Conservation (phyloP, 2,113 vertebrate species). For the Microtus oregoni region DNA sequence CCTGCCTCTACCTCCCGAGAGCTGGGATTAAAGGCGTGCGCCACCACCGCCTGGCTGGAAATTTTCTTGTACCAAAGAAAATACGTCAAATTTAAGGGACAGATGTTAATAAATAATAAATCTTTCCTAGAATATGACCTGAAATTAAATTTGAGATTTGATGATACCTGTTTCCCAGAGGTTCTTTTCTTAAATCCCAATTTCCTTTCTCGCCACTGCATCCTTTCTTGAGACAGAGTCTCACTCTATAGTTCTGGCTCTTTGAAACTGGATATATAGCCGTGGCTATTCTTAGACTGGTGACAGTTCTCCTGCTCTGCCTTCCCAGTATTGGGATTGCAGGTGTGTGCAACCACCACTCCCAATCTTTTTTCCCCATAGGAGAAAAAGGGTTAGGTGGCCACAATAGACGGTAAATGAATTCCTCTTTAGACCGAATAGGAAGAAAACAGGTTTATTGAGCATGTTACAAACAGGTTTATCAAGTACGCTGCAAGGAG, state of each 20-base stretch:
- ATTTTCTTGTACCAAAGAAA: constrained; percentile 13
- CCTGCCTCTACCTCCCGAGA: too few species aligned
- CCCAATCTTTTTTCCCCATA: neutral
- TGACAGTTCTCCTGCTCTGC: neutral
- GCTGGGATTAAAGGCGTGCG: too few species aligned
- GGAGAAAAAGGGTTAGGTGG: neutral
- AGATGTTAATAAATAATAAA: neutral
- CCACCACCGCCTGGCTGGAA: too few species aligned
- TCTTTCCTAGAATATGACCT: neutral
- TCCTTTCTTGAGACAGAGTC: neutral
- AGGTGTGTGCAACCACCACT: neutral
- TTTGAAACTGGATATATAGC: neutral
- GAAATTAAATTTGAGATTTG: constrained; percentile 9
- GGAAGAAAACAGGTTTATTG: neutral
- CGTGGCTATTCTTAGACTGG: neutral
- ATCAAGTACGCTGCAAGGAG: neutral
- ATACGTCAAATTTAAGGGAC: neutral
- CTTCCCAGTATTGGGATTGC: neutral
- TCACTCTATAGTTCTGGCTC: neutral
- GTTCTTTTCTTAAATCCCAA: constrained; percentile 2
- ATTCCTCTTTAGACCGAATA: neutral
- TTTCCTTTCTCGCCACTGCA: neutral
- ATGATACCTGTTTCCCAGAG: constrained; percentile 6
- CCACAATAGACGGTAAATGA: neutral
- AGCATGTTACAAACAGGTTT: neutral